Conservation (phyloP, 2,113 vertebrate genomes). For the Plectropomus leopardus region DNA sequence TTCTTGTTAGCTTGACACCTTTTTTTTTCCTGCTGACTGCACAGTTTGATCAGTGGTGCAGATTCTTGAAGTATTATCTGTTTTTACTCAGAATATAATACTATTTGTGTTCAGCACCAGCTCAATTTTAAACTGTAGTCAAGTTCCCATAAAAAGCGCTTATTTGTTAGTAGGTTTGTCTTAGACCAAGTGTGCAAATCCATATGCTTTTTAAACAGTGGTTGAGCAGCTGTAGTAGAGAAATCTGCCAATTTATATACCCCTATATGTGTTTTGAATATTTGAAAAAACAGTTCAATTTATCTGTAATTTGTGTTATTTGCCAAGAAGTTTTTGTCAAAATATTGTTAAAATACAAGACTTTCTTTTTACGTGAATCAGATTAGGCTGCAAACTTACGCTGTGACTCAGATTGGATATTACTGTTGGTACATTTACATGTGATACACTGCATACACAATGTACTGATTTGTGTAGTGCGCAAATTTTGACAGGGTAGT, state of each 20-base stretch:
- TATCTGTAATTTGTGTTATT: background rate
- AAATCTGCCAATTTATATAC: background rate
- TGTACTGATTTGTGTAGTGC: too few species aligned
- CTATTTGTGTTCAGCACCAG: background rate
- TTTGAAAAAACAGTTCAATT: background rate
- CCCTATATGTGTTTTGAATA: too few species aligned
- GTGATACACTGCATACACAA: too few species aligned
- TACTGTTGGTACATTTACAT: too few species aligned
- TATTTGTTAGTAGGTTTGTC: background rate
- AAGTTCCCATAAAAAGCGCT: background rate
- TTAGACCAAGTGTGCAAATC: background rate
- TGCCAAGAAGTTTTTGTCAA: background rate
- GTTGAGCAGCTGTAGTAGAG: background rate
- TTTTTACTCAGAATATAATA: background rate
- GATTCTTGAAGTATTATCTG: background rate
- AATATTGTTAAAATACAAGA: background rate
- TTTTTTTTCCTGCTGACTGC: constrained; percentile 9
- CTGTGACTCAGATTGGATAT: too few species aligned
- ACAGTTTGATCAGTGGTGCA: background rate
- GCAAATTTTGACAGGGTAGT: too few species aligned
- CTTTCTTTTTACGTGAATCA: background rate
- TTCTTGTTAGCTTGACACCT: constrained; percentile 11
- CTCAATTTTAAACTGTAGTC: background rate
- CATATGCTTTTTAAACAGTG: background rate
- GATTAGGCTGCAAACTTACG: background rate